Evolutionary conservation across 1,140 invertebrate genomes (phyloP).

Genomic region (Luehdorfia chinensis): DNA sequence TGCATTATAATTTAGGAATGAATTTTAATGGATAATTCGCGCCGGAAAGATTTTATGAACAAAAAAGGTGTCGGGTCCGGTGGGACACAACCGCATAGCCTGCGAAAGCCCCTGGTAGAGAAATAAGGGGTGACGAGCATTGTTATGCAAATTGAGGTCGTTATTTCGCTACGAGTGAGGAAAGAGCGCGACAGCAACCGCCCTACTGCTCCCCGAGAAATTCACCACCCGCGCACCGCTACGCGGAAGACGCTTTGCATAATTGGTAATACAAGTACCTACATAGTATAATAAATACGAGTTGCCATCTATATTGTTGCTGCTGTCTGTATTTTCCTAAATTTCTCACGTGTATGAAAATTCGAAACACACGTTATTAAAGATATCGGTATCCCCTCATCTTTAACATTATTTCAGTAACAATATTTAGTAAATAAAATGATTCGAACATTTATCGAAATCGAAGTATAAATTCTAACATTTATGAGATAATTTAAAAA

Average conservation of each 20-base stretch:
- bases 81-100: conserved; percentile 58
- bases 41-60: conserved; percentile 54
- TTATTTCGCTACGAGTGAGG: conserved; percentile 75
- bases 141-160: conserved; percentile 77
- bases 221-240: conserved; percentile 49
- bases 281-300: conserved; percentile 19
- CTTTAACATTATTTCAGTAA: too few relatives aligned
- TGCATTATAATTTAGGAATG: conserved; percentile 32
- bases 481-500: too few relatives aligned
- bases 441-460: too few relatives aligned
- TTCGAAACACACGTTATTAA: too few relatives aligned
- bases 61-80: conserved; percentile 64
- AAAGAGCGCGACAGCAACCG: conserved; percentile 69
- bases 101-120: conserved; percentile 69
- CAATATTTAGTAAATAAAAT: too few relatives aligned
- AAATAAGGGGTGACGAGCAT: conserved; percentile 75
- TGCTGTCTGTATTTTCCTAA: conserved; percentile 5
- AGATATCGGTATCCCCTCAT: too few relatives aligned
- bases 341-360: too few relatives aligned
- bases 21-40: conserved; percentile 47
- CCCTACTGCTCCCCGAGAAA: conserved; percentile 53
- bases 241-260: conserved; percentile 70
- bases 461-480: too few relatives aligned
- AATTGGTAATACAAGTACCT: conserved; percentile 70
- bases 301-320: conserved; percentile 1